Base-by-base conservation (phyloP, 53 echinoderm and acorn worm species). In the Temnopleurus reevesii region DNA sequence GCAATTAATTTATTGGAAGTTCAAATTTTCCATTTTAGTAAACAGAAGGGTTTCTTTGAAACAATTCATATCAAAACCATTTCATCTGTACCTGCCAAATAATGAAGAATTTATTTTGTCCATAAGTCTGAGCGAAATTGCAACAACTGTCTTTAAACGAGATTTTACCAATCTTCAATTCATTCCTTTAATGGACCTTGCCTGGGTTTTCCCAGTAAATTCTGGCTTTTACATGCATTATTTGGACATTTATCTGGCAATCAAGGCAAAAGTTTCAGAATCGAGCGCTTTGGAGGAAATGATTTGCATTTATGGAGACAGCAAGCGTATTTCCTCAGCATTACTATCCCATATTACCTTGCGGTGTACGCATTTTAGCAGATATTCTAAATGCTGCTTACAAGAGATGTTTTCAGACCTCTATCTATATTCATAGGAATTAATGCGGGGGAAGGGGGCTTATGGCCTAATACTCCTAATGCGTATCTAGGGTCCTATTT, bases 371-470 rank as follows among this genome's bases (percentile, higher is more conserved):
- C 83, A 83, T 83, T 83, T 56, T 34, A 54, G 54, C 54, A 56
- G 25, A 83, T 5, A 79, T 49, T 79, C 79, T 49, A 79, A 79
- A 79, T 79, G 79, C n/a, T 12, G 49, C 46, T 49, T 79, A 15
- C 79, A 46, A 13, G 36, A 28, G 30, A 79, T 46, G 27, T 17
- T 12, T 45, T 15, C 79, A 49, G 12, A 7, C 26, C 49, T 85
- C 38, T 35, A 85, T 85, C 44, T 85, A 44, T 85, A 85, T 85
- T 85, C 86, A 85, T 85, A 79, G 79, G 49, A 47, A 27, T 49
- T 83, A 55, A 83, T 83, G 86, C 45, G 23, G 38, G n/a, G 61
- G 13, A 58, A 23, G 36, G 61, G 86, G 86, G 86, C 86, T 85
- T 85, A 83, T 13, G 12, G 55, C 23, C 55, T 55, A 83, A 83